Conservation (phyloP, 2,797 vertebrate species). For the Otolemur crassicaudatus region DNA sequence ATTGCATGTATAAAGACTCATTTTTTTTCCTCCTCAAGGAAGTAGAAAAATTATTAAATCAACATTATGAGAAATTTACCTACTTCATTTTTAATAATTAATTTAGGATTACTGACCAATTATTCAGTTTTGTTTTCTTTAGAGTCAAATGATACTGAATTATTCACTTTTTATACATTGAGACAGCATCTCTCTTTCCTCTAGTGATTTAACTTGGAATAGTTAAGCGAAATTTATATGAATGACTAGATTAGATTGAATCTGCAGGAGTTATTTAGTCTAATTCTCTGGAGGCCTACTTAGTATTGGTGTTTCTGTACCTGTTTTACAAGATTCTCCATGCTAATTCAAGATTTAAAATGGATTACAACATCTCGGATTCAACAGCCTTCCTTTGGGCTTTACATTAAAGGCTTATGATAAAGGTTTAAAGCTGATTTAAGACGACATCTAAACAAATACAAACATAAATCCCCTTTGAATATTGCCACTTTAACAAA, state of each 20-base stretch:
- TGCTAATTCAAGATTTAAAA: constrained; percentile 38
- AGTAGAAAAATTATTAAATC: not conserved
- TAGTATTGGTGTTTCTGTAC: not conserved
- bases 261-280: not conserved
- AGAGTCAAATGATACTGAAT: not conserved
- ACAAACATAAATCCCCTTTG: constrained; percentile 9
- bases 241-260: not conserved
- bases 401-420: not conserved
- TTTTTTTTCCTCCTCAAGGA: not conserved
- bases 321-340: not conserved
- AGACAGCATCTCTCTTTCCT: not conserved
- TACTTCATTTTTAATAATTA: not conserved
- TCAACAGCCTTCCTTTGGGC: not conserved
- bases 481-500: not conserved
- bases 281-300: not conserved
- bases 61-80: not conserved
- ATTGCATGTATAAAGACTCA: not conserved
- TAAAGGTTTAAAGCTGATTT: constrained; percentile 12
- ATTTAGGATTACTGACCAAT: not conserved
- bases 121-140: not conserved
- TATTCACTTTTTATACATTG: not conserved
- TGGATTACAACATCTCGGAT: not conserved
- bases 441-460: constrained; percentile 24
- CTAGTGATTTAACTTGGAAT: not conserved
- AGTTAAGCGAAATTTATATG: not conserved